phyloP scores from a whole-genome alignment of 2,888 invertebrate species.

The Tetranychus truncatus region DNA sequence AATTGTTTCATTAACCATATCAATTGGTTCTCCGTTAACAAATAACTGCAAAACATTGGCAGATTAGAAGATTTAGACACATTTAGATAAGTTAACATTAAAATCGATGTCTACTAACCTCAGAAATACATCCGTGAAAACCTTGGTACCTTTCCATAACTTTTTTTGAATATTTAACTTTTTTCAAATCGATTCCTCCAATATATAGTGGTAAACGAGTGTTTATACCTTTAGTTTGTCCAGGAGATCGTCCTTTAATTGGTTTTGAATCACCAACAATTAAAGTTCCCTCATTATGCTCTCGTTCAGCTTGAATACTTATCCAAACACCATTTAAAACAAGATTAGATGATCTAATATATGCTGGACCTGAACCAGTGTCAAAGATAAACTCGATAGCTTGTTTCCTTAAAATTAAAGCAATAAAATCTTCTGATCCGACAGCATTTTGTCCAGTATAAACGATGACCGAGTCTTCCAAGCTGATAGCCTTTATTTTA shows the following conservation, averaged over 20 bases:
- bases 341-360: conserved; percentile 36
- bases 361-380: conserved; percentile 49
- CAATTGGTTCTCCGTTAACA: not conserved
- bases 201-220: conserved; percentile 64
- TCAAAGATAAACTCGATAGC: conserved; percentile 65
- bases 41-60: not conserved
- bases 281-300: conserved; percentile 49
- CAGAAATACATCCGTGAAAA: conserved; percentile 67
- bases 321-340: conserved; percentile 47
- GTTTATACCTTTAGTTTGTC: conserved; percentile 46
- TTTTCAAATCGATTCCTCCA: conserved; percentile 54
- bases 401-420: conserved; percentile 56
- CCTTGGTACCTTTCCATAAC: conserved; percentile 31
- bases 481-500: conserved; percentile 50
- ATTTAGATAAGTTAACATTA: not conserved
- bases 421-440: conserved; percentile 68
- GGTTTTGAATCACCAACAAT: conserved; percentile 49
- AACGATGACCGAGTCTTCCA: conserved; percentile 40
- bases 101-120: not conserved
- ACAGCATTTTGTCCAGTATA: conserved; percentile 66
- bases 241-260: conserved; percentile 42
- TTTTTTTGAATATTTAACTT: conserved; percentile 34
- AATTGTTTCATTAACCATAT: not conserved
- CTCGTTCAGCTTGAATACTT: conserved; percentile 49
- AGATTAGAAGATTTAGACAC: not conserved